Percentiles rank a stretch among this genome's conserved stretches.
Evolutionary conservation across 2,797 vertebrate genomes (phyloP).

Genomic region (Crocidura indochinensis): DNA sequence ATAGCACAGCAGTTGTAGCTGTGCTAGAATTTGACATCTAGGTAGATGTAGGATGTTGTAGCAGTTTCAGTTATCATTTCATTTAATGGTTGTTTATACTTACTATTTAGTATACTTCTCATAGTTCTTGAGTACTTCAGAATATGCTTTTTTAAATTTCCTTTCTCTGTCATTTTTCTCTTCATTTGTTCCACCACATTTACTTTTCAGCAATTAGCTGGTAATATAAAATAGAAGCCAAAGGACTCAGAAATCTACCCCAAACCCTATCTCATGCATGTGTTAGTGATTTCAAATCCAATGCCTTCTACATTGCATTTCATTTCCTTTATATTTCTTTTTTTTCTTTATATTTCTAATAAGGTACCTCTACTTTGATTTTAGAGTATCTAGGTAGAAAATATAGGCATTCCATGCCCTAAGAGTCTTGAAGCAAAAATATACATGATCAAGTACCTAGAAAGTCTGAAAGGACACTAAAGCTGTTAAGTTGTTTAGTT

Average conservation of each 20-base stretch:
- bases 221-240: slow-evolving; percentile 53
- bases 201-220: slow-evolving; percentile 65
- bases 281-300: slow-evolving; percentile 48
- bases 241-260: slow-evolving; percentile 24
- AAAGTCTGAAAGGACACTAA: slow-evolving; percentile 45
- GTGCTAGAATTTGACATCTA: slow-evolving; percentile 23
- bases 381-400: slow-evolving; percentile 37
- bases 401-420: slow-evolving; percentile 1
- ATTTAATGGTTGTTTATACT: slow-evolving; percentile 50
- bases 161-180: slow-evolving; percentile 64
- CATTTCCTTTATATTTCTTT: slow-evolving; percentile 49
- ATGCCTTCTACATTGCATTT: not conserved
- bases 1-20: not conserved
- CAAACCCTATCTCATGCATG: not conserved
- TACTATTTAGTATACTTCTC: slow-evolving; percentile 18
- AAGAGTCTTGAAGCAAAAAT: slow-evolving; percentile 48
- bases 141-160: slow-evolving; percentile 60
- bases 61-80: slow-evolving; percentile 38
- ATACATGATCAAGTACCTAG: not conserved
- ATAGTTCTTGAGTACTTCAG: slow-evolving; percentile 55
- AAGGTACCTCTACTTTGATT: slow-evolving; percentile 30
- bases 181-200: slow-evolving; percentile 75
- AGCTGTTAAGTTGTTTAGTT: not conserved
- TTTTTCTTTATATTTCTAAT: slow-evolving; percentile 48
- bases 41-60: slow-evolving; percentile 53